Evolutionary conservation across 2,888 invertebrate genomes (phyloP).

Genomic region (Seira sanloemensis): DNA sequence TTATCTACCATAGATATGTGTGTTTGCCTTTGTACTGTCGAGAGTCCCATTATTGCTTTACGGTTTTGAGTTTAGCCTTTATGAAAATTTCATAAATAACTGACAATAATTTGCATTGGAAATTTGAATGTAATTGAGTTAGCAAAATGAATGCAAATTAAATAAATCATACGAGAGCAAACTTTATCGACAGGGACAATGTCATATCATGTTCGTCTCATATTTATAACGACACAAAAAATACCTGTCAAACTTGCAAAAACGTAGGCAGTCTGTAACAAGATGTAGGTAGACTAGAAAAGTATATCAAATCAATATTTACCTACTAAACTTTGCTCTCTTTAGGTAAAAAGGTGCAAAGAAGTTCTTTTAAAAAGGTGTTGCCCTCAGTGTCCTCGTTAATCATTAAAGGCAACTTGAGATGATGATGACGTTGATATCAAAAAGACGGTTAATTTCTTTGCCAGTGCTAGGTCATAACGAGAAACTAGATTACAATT

Average conservation of each 20-base stretch:
- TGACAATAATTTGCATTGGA: no score
- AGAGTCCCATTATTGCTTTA: no score
- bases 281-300: background rate
- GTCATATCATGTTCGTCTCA: constrained; percentile 7
- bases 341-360: background rate
- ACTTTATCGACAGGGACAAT: constrained; percentile 8
- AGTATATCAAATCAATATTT: background rate
- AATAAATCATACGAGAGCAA: constrained; percentile 7
- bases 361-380: constrained; percentile 10
- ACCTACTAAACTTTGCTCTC: background rate
- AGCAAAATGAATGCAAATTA: background rate
- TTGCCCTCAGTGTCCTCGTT: constrained; percentile 50
- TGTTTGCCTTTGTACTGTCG: no score
- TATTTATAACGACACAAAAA: background rate
- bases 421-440: background rate
- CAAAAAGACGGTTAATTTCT: constrained; percentile 8
- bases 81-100: background rate
- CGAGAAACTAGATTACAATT: constrained; percentile 1
- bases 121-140: constrained; percentile 15
- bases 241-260: constrained; percentile 6
- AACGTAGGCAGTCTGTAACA: background rate
- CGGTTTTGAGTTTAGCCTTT: background rate
- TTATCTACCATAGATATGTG: no score
- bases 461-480: constrained; percentile 1
- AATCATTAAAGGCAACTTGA: constrained; percentile 19